Evolutionary conservation across 2,888 invertebrate genomes (phyloP).

Genomic region (Fabriciana adippe): DNA sequence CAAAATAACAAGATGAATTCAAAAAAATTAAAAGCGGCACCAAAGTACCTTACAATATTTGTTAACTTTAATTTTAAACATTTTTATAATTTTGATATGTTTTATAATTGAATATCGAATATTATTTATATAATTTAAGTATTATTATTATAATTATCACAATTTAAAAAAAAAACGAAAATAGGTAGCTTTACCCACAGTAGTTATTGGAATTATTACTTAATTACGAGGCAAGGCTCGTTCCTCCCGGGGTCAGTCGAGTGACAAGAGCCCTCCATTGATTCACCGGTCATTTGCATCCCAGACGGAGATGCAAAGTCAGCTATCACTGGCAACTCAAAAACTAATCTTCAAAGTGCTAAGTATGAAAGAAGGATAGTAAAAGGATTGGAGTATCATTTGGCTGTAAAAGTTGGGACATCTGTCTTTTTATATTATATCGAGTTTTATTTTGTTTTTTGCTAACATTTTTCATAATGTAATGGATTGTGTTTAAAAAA

Average conservation of each 20-base stretch:
- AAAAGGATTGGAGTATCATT: conserved; percentile 28
- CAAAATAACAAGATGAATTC: no score
- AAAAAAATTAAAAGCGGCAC: no score
- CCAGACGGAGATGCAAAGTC: conserved; percentile 60
- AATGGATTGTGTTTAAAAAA: no score
- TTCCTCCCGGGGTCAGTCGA: conserved; percentile 18
- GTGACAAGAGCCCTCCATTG: conserved; percentile 35
- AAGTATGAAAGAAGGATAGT: conserved; percentile 42
- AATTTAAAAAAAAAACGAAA: no score
- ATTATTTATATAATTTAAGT: no score
- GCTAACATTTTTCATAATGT: no score
- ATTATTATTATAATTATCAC: no score
- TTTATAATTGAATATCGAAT: no score
- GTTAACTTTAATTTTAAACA: no score
- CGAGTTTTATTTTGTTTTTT: no score
- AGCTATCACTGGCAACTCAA: conserved; percentile 62
- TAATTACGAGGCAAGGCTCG: conserved; percentile 38
- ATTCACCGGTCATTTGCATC: conserved; percentile 62
- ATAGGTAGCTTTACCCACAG: neutral
- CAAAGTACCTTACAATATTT: no score
- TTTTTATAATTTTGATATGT: no score
- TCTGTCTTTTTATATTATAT: neutral
- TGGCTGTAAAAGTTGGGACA: neutral
- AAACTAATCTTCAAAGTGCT: conserved; percentile 67
- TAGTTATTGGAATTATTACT: conserved; percentile 16